A percentile compares a stretch with the other conserved stretches of the same genome.
Conservation (phyloP, 1,140 invertebrate genomes). For the Drosophila pruinosa region DNA sequence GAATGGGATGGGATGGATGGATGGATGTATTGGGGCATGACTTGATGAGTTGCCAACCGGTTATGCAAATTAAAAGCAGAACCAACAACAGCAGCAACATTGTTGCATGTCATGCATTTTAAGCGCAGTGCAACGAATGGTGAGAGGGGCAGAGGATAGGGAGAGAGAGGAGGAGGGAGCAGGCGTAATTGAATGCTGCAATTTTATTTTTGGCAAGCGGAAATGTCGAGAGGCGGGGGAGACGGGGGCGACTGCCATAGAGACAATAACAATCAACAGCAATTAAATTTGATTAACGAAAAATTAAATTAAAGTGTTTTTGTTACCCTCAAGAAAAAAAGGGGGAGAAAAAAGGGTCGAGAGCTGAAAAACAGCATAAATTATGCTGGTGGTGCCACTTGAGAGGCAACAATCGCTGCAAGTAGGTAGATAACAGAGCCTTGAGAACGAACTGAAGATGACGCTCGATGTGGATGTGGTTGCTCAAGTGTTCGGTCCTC, state of each 20-base stretch:
- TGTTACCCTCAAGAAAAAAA: background rate
- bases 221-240: slow-evolving; percentile 9
- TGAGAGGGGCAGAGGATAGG: background rate
- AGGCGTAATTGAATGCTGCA: background rate
- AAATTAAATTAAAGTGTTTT: slow-evolving; percentile 38
- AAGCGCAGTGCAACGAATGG: slow-evolving; percentile 10
- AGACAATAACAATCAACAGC: slow-evolving; percentile 40
- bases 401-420: slow-evolving; percentile 11
- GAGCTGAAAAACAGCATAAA: slow-evolving; percentile 49
- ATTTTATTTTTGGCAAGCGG: slow-evolving; percentile 44
- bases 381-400: slow-evolving; percentile 60
- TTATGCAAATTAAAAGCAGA: slow-evolving; percentile 61
- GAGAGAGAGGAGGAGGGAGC: background rate
- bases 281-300: slow-evolving; percentile 69
- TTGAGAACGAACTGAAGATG: slow-evolving; percentile 18
- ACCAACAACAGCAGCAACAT: slow-evolving; percentile 17
- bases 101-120: slow-evolving; percentile 66
- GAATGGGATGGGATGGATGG: no score
- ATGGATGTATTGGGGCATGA: background rate
- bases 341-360: slow-evolving; percentile 14
- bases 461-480: background rate
- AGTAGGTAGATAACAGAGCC: slow-evolving; percentile 31
- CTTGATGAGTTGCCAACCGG: slow-evolving; percentile 60
- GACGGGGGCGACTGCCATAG: background rate
- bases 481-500: slow-evolving; percentile 12